A percentile compares a stretch with the other conserved stretches of the same genome.
These are phyloP conservation scores for Caenorhabditis becei DNA, from an alignment of 2,888 invertebrate species.

Conservation along the genomic window DNA sequence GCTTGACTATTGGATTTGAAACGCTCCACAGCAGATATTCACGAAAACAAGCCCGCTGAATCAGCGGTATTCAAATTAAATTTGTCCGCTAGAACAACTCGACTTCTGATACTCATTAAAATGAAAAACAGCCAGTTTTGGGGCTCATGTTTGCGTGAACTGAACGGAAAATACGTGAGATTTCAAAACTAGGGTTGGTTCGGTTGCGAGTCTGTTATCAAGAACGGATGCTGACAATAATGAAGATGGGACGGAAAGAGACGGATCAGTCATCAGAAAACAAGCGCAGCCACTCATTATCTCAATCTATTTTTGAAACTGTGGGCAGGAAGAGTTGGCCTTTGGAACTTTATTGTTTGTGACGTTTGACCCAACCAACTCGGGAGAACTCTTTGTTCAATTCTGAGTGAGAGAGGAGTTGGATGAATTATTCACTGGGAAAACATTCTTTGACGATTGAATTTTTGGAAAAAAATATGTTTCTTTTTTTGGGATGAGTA, in stretches of 20 bases:
- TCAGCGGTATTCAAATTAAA: constrained; percentile 43
- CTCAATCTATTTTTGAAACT: constrained; percentile 15
- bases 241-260: too few species aligned
- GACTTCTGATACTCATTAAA: constrained; percentile 13
- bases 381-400: constrained; percentile 8
- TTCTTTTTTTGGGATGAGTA: neutral
- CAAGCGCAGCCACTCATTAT: constrained; percentile 4
- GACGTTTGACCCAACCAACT: neutral
- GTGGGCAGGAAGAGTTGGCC: neutral
- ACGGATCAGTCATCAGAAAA: constrained; percentile 19
- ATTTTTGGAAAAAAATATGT: neutral
- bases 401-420: neutral
- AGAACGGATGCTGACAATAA: neutral
- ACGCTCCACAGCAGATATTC: constrained; percentile 17
- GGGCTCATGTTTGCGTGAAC: neutral
- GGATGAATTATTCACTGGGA: constrained; percentile 12
- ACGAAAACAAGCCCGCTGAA: constrained; percentile 38
- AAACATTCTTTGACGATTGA: constrained; percentile 1
- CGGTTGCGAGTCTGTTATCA: too few species aligned
- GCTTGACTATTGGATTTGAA: constrained; percentile 20
- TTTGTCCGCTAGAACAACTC: constrained; percentile 43
- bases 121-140: neutral
- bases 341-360: constrained; percentile 8
- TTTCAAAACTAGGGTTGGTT: too few species aligned
- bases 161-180: neutral